Evolutionary conservation across 2,797 vertebrate genomes (phyloP).

Genomic region (Apogon talboti): DNA sequence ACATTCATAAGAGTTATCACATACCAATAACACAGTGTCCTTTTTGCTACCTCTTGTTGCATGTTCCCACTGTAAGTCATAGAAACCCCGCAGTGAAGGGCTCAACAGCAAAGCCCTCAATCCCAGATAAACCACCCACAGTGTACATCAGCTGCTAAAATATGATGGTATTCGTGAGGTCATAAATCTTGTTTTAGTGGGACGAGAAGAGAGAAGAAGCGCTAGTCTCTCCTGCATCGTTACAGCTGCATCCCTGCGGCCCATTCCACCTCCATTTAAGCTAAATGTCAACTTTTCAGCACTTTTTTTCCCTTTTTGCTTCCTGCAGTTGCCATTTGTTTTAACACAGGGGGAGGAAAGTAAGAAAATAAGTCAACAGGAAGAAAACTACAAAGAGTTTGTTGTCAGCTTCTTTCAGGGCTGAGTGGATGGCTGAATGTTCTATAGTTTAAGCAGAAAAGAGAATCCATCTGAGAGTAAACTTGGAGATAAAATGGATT

Average conservation of each 20-base stretch:
- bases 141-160: slow-evolving; percentile 84
- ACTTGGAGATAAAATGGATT: slow-evolving; percentile 73
- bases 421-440: slow-evolving; percentile 62
- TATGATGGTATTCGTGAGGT: slow-evolving; percentile 82
- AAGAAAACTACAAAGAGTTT: slow-evolving; percentile 72
- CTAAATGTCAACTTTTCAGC: slow-evolving; percentile 87
- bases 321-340: slow-evolving; percentile 83
- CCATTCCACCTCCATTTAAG: slow-evolving; percentile 86
- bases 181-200: slow-evolving; percentile 86
- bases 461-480: slow-evolving; percentile 60
- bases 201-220: slow-evolving; percentile 66
- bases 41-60: slow-evolving; percentile 64
- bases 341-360: slow-evolving; percentile 72
- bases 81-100: slow-evolving; percentile 76
- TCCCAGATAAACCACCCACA: slow-evolving; percentile 85
- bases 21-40: slow-evolving; percentile 39
- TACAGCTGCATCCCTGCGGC: slow-evolving; percentile 81
- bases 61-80: slow-evolving; percentile 74
- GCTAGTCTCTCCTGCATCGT: slow-evolving; percentile 80
- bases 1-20: slow-evolving; percentile 26
- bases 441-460: slow-evolving; percentile 60
- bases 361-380: slow-evolving; percentile 80
- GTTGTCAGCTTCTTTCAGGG: slow-evolving; percentile 71
- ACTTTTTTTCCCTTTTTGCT: slow-evolving; percentile 48
- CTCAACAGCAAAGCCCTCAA: slow-evolving; percentile 83